Conservation (phyloP, 2,888 invertebrate species). For the Seira ritae region DNA sequence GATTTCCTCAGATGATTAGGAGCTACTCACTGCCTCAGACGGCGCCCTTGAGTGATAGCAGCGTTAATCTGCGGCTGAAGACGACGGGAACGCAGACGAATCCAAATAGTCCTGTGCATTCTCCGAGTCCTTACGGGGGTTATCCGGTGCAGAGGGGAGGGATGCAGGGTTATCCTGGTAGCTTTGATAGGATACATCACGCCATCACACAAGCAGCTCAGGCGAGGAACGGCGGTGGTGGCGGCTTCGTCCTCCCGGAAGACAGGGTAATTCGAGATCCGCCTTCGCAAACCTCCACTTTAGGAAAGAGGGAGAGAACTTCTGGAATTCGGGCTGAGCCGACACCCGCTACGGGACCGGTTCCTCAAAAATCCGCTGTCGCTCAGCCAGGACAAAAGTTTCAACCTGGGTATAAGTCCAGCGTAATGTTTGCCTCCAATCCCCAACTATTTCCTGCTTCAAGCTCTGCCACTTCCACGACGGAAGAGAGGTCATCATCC, state of each 20-base stretch:
- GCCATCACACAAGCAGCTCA: slow-evolving; percentile 38
- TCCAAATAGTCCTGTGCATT: slow-evolving; percentile 70
- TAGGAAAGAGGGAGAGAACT: too few relatives aligned
- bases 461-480: slow-evolving; percentile 62
- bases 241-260: slow-evolving; percentile 53
- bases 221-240: slow-evolving; percentile 18
- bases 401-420: slow-evolving; percentile 60
- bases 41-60: slow-evolving; percentile 47
- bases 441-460: slow-evolving; percentile 70
- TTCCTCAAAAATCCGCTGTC: slow-evolving; percentile 22
- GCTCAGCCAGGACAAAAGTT: slow-evolving; percentile 35
- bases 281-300: slow-evolving; percentile 30
- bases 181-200: slow-evolving; percentile 60
- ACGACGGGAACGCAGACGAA: slow-evolving; percentile 71
- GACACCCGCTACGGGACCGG: slow-evolving; percentile 24
- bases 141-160: slow-evolving; percentile 33
- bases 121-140: slow-evolving; percentile 45
- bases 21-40: slow-evolving; percentile 70
- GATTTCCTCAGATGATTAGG: slow-evolving; percentile 66
- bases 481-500: slow-evolving; percentile 49
- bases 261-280: slow-evolving; percentile 60
- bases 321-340: not conserved
- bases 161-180: slow-evolving; percentile 61
- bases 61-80: slow-evolving; percentile 47
- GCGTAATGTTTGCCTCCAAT: slow-evolving; percentile 72